These are phyloP conservation scores for Drymonia ruficornis DNA, from an alignment of 2,888 invertebrate genomes.

Conservation along the genomic window DNA sequence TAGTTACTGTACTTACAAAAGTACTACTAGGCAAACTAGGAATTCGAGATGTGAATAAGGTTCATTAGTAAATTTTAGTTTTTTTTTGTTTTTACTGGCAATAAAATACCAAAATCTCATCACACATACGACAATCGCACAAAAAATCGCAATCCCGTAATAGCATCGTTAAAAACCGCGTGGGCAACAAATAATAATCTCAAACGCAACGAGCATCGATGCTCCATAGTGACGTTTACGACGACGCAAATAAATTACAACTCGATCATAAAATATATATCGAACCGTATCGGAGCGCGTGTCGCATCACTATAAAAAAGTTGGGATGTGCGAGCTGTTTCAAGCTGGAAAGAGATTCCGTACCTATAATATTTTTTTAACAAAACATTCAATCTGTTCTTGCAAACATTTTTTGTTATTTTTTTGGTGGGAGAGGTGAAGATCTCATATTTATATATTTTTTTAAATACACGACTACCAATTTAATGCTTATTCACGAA, in stretches of 20 bases:
- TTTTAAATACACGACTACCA: too few species aligned
- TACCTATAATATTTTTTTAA: constrained; percentile 1
- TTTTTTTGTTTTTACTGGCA: too few species aligned
- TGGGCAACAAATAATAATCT: constrained; percentile 71
- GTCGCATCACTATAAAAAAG: constrained; percentile 69
- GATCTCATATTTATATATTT: too few species aligned
- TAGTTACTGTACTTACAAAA: too few species aligned
- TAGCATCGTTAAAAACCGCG: constrained; percentile 72
- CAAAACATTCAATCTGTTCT: too few species aligned
- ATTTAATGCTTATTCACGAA: too few species aligned
- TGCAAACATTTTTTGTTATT: too few species aligned
- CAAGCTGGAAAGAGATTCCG: constrained; percentile 20
- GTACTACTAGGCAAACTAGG: too few species aligned
- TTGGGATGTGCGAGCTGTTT: constrained; percentile 11
- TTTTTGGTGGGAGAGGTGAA: too few species aligned
- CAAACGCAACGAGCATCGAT: constrained; percentile 56
- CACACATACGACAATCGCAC: neutral
- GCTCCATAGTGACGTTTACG: constrained; percentile 73
- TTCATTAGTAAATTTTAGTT: too few species aligned
- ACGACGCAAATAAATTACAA: constrained; percentile 77
- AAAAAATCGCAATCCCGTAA: constrained; percentile 60
- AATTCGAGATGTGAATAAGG: too few species aligned
- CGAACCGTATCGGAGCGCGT: constrained; percentile 71
- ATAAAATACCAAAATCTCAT: too few species aligned
- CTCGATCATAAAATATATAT: constrained; percentile 70